Conservation (phyloP, 2,113 vertebrate genomes). For the Daubentonia madagascariensis region DNA sequence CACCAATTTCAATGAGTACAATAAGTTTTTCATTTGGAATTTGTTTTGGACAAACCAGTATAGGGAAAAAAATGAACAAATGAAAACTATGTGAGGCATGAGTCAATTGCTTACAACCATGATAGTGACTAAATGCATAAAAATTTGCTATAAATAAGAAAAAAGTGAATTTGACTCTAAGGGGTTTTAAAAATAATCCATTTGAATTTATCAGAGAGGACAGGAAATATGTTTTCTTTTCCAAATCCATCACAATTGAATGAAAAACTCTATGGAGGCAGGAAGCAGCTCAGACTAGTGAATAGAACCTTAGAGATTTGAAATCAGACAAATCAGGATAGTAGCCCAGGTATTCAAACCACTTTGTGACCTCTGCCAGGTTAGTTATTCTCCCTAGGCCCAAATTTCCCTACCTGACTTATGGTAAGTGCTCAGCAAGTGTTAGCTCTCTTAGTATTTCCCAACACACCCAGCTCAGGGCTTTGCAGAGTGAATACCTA, state of each 20-base stretch:
- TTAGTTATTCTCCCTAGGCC: not conserved
- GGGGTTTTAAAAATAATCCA: not conserved
- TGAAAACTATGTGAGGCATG: not conserved
- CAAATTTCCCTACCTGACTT: not conserved
- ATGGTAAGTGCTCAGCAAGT: not conserved
- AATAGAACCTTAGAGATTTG: not conserved
- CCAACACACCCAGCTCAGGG: fast-evolving
- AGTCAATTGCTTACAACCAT: not conserved
- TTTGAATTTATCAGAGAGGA: not conserved
- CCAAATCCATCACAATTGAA: conserved; percentile 5
- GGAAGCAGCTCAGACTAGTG: not conserved
- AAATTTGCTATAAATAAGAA: conserved; percentile 14
- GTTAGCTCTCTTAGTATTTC: not conserved
- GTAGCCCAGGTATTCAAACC: not conserved
- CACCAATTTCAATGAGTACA: not conserved
- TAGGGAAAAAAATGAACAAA: not conserved
- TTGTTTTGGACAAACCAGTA: conserved; percentile 27
- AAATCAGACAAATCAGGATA: conserved; percentile 14
- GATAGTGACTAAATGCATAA: conserved; percentile 9
- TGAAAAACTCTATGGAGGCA: not conserved
- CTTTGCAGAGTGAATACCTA: not conserved
- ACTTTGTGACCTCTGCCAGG: not conserved
- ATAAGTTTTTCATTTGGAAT: not conserved
- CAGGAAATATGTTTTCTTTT: not conserved
- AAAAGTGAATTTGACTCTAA: conserved; percentile 10